Conservation (phyloP, 2,113 vertebrate genomes). For the Tetrax tetrax region DNA sequence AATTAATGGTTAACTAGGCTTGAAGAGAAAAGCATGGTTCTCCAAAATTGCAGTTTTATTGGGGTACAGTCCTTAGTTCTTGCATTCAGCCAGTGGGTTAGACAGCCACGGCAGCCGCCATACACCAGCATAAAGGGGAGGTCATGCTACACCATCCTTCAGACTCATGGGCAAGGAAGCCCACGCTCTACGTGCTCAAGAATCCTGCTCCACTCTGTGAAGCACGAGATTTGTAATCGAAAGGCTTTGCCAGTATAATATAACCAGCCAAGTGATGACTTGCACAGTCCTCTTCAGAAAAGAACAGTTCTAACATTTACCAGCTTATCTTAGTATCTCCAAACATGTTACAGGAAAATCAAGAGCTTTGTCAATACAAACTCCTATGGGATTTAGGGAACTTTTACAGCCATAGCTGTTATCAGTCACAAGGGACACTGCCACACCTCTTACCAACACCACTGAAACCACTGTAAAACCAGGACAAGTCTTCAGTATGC, state of each 20-base stretch:
- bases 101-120: rapidly evolving
- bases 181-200: rapidly evolving
- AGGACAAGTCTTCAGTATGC: not conserved
- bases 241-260: not conserved
- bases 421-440: not conserved
- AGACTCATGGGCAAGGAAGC: not conserved
- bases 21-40: not conserved
- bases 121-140: not conserved
- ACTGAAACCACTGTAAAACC: not conserved
- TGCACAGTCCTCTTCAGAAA: not conserved
- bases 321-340: not conserved
- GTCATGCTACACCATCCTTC: rapidly evolving
- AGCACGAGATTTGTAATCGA: not conserved
- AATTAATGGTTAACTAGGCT: not conserved
- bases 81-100: rapidly evolving
- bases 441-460: not conserved
- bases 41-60: not conserved
- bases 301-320: not conserved
- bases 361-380: not conserved
- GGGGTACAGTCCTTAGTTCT: not conserved
- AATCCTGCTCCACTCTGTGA: not conserved
- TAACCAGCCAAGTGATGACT: not conserved
- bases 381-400: not conserved
- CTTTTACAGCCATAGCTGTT: not conserved
- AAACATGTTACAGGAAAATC: not conserved